Percentiles rank a stretch among this genome's conserved stretches.
These are phyloP conservation scores for Naso thynnoides DNA, from an alignment of 2,797 vertebrate genomes.

Conservation along the genomic window DNA sequence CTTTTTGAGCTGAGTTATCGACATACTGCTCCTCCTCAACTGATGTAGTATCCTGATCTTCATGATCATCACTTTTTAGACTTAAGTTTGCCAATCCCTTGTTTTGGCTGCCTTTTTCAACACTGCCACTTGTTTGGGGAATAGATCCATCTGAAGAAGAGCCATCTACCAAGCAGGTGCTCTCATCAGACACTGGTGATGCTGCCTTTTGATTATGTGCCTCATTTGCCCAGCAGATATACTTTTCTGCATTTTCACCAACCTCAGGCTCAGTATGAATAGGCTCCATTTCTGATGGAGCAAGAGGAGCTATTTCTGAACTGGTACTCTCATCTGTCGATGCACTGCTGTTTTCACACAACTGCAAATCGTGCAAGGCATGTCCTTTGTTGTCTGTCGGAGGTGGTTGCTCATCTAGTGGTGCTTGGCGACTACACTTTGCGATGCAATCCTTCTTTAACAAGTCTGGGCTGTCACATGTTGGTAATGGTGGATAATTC, in stretches of 20 bases:
- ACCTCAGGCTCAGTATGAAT: conserved; percentile 14
- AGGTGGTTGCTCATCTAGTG: conserved; percentile 26
- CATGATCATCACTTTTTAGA: neutral
- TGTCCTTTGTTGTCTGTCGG: conserved; percentile 22
- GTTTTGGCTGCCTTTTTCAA: conserved; percentile 31
- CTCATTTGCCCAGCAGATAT: conserved; percentile 8
- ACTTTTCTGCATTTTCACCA: conserved; percentile 8
- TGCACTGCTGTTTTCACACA: conserved; percentile 1
- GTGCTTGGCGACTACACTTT: conserved; percentile 21
- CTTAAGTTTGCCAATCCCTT: neutral
- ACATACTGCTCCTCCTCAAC: conserved; percentile 3
- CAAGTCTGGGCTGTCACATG: neutral
- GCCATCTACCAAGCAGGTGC: conserved; percentile 5
- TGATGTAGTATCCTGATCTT: conserved; percentile 32
- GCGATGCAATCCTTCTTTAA: conserved; percentile 12
- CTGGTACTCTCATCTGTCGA: conserved; percentile 15
- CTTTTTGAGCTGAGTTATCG: conserved; percentile 23
- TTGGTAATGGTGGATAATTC: neutral
- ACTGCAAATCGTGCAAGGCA: neutral
- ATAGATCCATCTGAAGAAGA: neutral
- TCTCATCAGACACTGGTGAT: conserved; percentile 10
- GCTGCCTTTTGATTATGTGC: neutral
- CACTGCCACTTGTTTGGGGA: conserved; percentile 14
- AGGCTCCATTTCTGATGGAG: conserved; percentile 8
- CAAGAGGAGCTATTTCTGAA: conserved; percentile 25